Evolutionary conservation across 2,888 invertebrate genomes (phyloP), one percentile per base, ranked within the genome.

Genomic region (Onthophagus sagittarius): DNA sequence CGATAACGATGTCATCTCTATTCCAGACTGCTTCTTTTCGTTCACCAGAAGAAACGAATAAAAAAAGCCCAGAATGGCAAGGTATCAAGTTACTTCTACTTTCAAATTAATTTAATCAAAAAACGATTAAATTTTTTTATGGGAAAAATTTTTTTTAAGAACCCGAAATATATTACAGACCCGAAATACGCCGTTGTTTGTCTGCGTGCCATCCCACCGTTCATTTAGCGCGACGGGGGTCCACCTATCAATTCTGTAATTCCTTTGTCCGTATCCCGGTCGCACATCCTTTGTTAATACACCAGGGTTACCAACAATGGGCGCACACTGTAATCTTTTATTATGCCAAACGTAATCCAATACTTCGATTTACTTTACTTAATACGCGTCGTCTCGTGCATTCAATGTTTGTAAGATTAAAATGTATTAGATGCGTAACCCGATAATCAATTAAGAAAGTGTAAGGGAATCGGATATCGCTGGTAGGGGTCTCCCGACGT

Each of bases 231-330:
- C 65, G 14, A 13, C 63, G 32, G 71, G 65, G 71, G 64, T 64
- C 39, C 65, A 15, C 65, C 65, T 65, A 71, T 65, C 65, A 71
- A 65, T 71, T 65, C 53, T 65, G 32, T 65, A 71, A 71, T 65
- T 71, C 71, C 64, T 71, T 71, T 71, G 71, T 71, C 23, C 71
- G 15, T 15, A 39, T 65, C 71, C 32, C 15, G 14, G 39, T 65
- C 64, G 64, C 71, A 71, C 53, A n/a, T 39, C 4, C 39, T 13
- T 71, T 64, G 64, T 71, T 71, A 65, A 71, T 65, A 53, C 39
- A 9, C 39, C 39, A 53, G 11, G 39, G 11, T 11, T 53, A 53
- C 39, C 39, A 53, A 53, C 39, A 53, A 53, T 33, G 33, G 33
- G 33, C 5, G 7, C 33, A 33, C 39, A 53, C 39, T 53, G 39